Conservation (phyloP, 2,797 vertebrate genomes). For the Smutsia temminckii region DNA sequence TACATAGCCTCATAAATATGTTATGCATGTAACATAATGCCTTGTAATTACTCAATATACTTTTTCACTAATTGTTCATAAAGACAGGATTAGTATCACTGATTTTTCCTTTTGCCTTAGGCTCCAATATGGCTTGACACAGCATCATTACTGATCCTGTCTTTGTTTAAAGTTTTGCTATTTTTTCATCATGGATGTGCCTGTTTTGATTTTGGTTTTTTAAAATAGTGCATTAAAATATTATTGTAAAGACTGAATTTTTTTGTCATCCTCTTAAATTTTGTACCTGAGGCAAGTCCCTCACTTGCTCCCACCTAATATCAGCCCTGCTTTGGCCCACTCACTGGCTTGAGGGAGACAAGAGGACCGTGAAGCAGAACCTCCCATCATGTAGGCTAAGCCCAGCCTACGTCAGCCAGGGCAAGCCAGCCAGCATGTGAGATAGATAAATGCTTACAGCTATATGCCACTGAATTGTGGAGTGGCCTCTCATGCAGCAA, state of each 20-base stretch:
- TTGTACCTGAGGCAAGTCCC: neutral
- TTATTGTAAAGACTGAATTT: neutral
- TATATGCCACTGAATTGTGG: neutral
- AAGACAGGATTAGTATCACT: neutral
- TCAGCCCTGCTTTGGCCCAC: neutral
- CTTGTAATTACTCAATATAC: neutral
- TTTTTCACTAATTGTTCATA: conserved; percentile 21
- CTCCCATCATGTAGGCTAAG: neutral
- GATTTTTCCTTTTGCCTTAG: neutral
- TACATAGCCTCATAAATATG: neutral
- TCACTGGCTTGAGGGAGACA: neutral
- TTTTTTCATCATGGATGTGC: conserved; percentile 29
- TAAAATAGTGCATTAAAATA: neutral
- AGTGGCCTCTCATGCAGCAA: neutral
- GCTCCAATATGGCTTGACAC: neutral
- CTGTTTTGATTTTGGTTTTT: neutral
- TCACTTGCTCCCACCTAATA: neutral
- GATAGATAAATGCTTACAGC: neutral
- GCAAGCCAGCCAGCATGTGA: neutral
- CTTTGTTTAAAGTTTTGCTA: conserved; percentile 39
- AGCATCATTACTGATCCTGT: neutral
- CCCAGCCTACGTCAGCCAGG: neutral
- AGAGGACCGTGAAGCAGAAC: neutral
- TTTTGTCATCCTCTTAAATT: neutral
- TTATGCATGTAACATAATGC: neutral